Percentiles rank a stretch among this genome's conserved stretches.
Evolutionary conservation across 2,888 invertebrate species (phyloP).

Genomic region (Liopterus haemorrhoidalis): DNA sequence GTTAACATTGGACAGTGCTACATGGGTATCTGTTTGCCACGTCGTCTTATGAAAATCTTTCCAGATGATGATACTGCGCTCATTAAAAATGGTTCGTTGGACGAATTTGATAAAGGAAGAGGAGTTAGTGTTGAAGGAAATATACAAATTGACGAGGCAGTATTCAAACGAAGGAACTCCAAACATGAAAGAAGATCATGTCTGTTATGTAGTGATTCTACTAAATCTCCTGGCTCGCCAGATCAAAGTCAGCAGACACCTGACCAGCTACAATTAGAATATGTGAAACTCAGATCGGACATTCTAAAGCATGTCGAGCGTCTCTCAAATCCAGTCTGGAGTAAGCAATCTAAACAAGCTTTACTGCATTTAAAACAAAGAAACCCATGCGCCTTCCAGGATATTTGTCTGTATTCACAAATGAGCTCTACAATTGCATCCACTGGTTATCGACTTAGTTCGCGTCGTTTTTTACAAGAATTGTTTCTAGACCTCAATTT

Average conservation of each 20-base stretch:
- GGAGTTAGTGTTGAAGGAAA: constrained; percentile 20
- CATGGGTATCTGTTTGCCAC: constrained; percentile 70
- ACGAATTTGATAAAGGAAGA: constrained; percentile 8
- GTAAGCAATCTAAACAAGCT: constrained; percentile 74
- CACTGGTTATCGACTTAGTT: constrained; percentile 74
- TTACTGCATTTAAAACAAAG: constrained; percentile 70
- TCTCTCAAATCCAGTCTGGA: constrained; percentile 72
- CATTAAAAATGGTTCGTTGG: constrained; percentile 9
- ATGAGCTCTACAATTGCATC: constrained; percentile 72
- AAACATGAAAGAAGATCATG: constrained; percentile 22
- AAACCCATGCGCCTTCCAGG: constrained; percentile 68
- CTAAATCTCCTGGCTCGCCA: too few relatives aligned
- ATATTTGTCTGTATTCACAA: constrained; percentile 89
- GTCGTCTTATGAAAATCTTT: constrained; percentile 61
- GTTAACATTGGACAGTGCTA: constrained; percentile 55
- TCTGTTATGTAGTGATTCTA: constrained; percentile 10
- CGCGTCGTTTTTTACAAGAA: constrained; percentile 87
- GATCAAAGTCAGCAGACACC: too few relatives aligned
- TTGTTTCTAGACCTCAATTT: constrained; percentile 82
- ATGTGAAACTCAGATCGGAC: constrained; percentile 43
- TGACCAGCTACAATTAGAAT: too few relatives aligned
- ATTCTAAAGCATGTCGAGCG: constrained; percentile 68
- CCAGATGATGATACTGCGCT: constrained; percentile 46
- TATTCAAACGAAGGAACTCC: constrained; percentile 24
- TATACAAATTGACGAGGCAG: constrained; percentile 10